These are phyloP conservation scores for Mirounga angustirostris DNA, from an alignment of 2,113 vertebrate genomes.

Conservation along the genomic window DNA sequence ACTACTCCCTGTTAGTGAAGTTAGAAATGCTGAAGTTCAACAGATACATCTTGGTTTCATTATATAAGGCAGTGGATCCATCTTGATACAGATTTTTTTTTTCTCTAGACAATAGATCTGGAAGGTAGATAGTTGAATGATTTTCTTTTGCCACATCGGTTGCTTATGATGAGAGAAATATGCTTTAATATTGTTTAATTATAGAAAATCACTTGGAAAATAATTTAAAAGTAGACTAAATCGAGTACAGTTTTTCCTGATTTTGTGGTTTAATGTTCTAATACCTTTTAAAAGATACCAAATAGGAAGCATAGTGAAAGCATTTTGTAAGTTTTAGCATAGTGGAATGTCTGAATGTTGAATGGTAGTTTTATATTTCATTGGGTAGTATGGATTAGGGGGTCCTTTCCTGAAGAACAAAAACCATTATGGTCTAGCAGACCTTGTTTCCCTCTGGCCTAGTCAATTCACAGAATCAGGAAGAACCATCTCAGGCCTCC, in stretches of 20 bases:
- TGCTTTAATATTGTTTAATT: slow-evolving; percentile 68
- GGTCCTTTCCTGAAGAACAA: background rate
- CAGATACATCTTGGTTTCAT: slow-evolving; percentile 79
- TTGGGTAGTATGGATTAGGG: background rate
- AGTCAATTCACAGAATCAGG: background rate
- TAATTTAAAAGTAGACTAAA: slow-evolving; percentile 74
- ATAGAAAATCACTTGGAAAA: slow-evolving; percentile 61
- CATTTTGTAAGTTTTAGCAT: background rate
- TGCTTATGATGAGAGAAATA: slow-evolving; percentile 65
- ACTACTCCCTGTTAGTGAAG: slow-evolving; percentile 68
- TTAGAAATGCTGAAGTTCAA: slow-evolving; percentile 74
- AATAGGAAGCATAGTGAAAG: slow-evolving; percentile 25
- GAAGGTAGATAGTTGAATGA: slow-evolving; percentile 75
- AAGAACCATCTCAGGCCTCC: background rate
- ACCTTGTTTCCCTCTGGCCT: background rate
- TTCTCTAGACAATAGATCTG: slow-evolving; percentile 55
- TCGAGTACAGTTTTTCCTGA: slow-evolving; percentile 58
- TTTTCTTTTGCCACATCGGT: slow-evolving; percentile 46
- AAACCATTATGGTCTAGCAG: background rate
- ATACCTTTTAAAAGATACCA: background rate
- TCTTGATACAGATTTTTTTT: slow-evolving; percentile 63
- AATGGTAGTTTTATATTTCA: slow-evolving; percentile 10
- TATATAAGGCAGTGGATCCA: slow-evolving; percentile 67
- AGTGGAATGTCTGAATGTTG: background rate
- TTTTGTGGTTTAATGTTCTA: background rate